These are phyloP conservation scores for Lophura nycthemera DNA, from an alignment of 2,113 vertebrate genomes.

Conservation along the genomic window DNA sequence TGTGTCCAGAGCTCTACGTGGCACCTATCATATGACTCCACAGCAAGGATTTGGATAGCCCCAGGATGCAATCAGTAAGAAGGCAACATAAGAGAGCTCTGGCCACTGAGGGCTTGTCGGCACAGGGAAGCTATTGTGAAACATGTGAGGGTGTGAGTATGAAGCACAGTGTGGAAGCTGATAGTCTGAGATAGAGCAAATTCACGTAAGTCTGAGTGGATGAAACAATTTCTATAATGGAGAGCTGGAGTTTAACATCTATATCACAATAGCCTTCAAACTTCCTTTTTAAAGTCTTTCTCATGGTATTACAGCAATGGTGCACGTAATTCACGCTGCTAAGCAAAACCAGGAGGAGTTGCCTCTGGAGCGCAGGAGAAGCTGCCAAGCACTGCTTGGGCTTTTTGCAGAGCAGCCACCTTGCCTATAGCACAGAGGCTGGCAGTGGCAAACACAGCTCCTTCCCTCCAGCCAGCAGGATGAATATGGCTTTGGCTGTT, in stretches of 20 bases:
- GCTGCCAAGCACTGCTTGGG: background rate
- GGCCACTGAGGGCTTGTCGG: background rate
- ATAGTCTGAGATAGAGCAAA: background rate
- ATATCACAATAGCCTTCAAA: background rate
- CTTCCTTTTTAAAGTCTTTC: background rate
- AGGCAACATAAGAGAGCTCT: conserved; percentile 30
- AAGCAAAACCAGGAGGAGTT: conserved; percentile 14
- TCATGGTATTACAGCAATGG: background rate
- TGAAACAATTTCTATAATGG: background rate
- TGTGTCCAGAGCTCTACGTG: background rate
- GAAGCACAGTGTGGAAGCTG: background rate
- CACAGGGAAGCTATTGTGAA: conserved; percentile 10
- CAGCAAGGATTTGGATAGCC: conserved; percentile 35
- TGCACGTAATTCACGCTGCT: background rate
- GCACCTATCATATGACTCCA: conserved; percentile 3
- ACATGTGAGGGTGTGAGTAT: background rate
- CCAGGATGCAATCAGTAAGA: conserved; percentile 16
- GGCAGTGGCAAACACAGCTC: background rate
- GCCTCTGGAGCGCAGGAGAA: accelerated
- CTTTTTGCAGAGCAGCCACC: background rate
- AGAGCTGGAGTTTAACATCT: background rate
- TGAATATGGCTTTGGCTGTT: background rate
- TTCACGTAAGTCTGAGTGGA: background rate
- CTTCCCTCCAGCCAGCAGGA: background rate
- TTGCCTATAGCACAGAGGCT: background rate